Conservation (phyloP, 2,888 invertebrate genomes). For the Sphinx pinastri region DNA sequence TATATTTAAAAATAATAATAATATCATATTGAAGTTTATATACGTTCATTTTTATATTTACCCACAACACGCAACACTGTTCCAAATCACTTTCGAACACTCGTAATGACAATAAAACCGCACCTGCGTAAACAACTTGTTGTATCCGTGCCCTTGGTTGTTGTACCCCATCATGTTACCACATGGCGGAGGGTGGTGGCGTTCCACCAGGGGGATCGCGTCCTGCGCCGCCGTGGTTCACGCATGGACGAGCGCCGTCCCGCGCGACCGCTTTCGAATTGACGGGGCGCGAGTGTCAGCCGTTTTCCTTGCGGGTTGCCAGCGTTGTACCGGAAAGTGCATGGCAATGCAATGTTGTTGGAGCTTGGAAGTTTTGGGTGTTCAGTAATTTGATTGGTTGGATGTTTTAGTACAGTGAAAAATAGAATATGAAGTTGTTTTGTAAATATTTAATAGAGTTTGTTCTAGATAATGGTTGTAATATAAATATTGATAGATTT, state of each 20-base stretch:
- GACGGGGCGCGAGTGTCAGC: slow-evolving; percentile 39
- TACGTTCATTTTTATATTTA: neutral
- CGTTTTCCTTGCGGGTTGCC: slow-evolving; percentile 24
- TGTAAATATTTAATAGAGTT: too few relatives aligned
- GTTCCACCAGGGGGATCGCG: slow-evolving; percentile 81
- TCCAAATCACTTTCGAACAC: neutral
- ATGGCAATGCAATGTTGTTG: too few relatives aligned
- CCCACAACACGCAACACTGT: neutral
- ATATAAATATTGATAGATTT: too few relatives aligned
- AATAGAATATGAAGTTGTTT: too few relatives aligned
- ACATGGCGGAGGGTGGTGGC: slow-evolving; percentile 82
- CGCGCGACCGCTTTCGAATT: slow-evolving; percentile 57
- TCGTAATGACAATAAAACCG: slow-evolving; percentile 28
- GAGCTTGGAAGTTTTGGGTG: too few relatives aligned
- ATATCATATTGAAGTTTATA: neutral
- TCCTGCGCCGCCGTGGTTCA: slow-evolving; percentile 79
- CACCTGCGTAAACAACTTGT: slow-evolving; percentile 93
- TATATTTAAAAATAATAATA: neutral
- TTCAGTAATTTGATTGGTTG: too few relatives aligned
- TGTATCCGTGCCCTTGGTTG: slow-evolving; percentile 90
- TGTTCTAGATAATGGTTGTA: too few relatives aligned
- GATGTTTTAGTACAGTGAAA: too few relatives aligned
- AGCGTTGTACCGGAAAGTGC: slow-evolving; percentile 32
- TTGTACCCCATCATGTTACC: slow-evolving; percentile 91
- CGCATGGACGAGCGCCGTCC: slow-evolving; percentile 36